A percentile compares a stretch with the other conserved stretches of the same genome.
Evolutionary conservation across 2,797 vertebrate species (phyloP).

Genomic region (Octomys mimax): DNA sequence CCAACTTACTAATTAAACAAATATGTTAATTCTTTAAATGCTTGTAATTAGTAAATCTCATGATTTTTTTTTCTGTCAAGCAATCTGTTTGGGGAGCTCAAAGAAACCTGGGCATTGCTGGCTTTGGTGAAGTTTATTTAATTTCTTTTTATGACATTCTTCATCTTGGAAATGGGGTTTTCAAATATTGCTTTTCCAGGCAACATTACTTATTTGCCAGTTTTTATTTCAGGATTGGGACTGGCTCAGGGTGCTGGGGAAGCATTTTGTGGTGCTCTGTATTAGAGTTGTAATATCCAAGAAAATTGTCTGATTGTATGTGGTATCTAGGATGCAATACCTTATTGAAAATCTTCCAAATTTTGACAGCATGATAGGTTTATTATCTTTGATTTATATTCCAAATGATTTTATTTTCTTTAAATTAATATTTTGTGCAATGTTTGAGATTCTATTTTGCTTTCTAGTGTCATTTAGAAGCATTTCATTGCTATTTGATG

Average conservation of each 20-base stretch:
- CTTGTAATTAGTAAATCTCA: slow-evolving; percentile 67
- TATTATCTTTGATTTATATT: slow-evolving; percentile 76
- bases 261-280: slow-evolving; percentile 68
- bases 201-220: slow-evolving; percentile 80
- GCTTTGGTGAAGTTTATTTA: slow-evolving; percentile 78
- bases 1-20: slow-evolving; percentile 75
- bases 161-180: slow-evolving; percentile 79
- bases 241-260: slow-evolving; percentile 68
- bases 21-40: slow-evolving; percentile 71
- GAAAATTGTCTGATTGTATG: slow-evolving; percentile 73
- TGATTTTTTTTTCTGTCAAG: slow-evolving; percentile 61
- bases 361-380: slow-evolving; percentile 71
- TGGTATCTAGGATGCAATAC: slow-evolving; percentile 54
- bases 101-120: slow-evolving; percentile 57
- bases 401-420: slow-evolving; percentile 77
- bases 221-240: slow-evolving; percentile 79
- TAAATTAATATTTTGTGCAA: slow-evolving; percentile 74
- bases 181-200: slow-evolving; percentile 74
- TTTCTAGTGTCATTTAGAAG: slow-evolving; percentile 68
- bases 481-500: slow-evolving; percentile 64
- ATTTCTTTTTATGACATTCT: slow-evolving; percentile 77
- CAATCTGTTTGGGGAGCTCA: slow-evolving; percentile 63
- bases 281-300: slow-evolving; percentile 76
- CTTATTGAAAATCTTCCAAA: slow-evolving; percentile 74
- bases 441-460: slow-evolving; percentile 65